Conservation (phyloP, 2,797 vertebrate species). For the Poecilia velifera region DNA sequence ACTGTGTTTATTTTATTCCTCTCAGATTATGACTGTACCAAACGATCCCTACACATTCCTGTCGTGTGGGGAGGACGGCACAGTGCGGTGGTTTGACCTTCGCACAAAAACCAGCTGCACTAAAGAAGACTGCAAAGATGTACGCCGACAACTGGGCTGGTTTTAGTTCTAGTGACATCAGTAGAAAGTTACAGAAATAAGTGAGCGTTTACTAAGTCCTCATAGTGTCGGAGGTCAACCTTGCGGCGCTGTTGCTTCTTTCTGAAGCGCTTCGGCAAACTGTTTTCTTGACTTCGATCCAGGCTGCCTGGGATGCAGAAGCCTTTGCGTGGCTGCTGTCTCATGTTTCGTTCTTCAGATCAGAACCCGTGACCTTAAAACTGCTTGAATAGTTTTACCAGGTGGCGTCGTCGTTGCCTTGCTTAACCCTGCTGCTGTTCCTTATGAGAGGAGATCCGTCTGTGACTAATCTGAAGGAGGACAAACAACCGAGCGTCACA, state of each 20-base stretch:
- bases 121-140: slow-evolving; percentile 99
- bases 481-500: neutral
- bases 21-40: slow-evolving; percentile 96
- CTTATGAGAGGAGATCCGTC: neutral
- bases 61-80: slow-evolving; percentile 97
- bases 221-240: neutral
- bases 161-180: neutral
- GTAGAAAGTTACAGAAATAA: neutral
- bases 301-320: slow-evolving; percentile 11
- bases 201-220: neutral
- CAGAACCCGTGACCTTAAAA: slow-evolving; percentile 42
- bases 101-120: slow-evolving; percentile 97
- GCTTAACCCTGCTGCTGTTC: slow-evolving; percentile 20
- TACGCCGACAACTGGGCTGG: slow-evolving; percentile 71
- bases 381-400: slow-evolving; percentile 36
- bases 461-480: neutral
- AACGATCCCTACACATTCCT: slow-evolving; percentile 98
- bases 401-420: slow-evolving; percentile 9
- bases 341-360: slow-evolving; percentile 49
- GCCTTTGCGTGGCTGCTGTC: slow-evolving; percentile 26
- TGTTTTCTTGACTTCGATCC: slow-evolving; percentile 30
- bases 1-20: neutral
- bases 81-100: slow-evolving; percentile 97
- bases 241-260: slow-evolving; percentile 3
- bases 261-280: neutral